Base-by-base conservation (phyloP, 2,888 invertebrate species). In the Epistrophella euchroma region DNA sequence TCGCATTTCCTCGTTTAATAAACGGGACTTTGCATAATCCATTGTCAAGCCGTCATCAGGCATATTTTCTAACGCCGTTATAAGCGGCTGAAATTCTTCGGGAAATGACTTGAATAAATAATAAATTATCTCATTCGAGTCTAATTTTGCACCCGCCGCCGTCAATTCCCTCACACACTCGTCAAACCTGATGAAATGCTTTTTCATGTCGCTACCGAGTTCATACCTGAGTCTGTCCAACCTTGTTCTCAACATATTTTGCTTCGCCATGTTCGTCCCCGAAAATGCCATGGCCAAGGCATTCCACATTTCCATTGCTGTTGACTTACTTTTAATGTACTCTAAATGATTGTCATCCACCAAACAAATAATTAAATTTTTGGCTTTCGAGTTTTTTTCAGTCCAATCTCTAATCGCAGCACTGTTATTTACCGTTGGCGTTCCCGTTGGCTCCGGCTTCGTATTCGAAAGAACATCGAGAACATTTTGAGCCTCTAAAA, bases 211-310 rank as follows among this genome's bases (percentile, higher is more conserved):
- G 10, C 52, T 71, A 10, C 76, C 81, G 7, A 76, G 10, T 45
- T 80, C 80, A 50, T 76, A 80, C 9, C 40, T 76, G 6, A 68
- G 17, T 9, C 62, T 55, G 2, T 55, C 52, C 4, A 60, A 58
- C n/a, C 66, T 52, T 9, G 75, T 43, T 7, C 82, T 47, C 28
- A 86, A 43, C 79, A 82, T 79, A 47, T 88, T 88, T 64, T 74
- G 82, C 17, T 88, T 86, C 2, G 82, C 78, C 58, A 76, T 74
- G n/a, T 84, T 85, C 15, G 78, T 85, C 2, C 78, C 79, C 19
- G 85, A 83, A 47, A 79, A 84, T 3, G 64, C 47, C n/a, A 7
- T 13, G 5, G 37, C 40, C 22, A 84, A 25, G 11, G 74, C 64
- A 19, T n/a, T 62, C 77, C 77, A 84, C 81, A 85, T 85, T 0